Conservation (phyloP, 2,113 vertebrate species). For the Fulica atra region DNA sequence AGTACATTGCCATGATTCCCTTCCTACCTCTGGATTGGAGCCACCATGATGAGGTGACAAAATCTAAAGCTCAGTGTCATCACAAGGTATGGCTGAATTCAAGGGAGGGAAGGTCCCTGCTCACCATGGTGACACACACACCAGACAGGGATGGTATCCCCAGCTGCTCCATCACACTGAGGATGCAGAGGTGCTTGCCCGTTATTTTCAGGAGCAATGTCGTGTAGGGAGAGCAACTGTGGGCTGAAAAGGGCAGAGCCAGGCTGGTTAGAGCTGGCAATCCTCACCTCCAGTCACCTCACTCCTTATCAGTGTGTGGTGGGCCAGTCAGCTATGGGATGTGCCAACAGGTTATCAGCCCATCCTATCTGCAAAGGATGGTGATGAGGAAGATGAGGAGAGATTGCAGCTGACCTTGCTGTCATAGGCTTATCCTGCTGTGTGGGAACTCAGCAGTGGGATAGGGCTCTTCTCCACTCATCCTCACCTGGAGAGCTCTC, state of each 20-base stretch:
- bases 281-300: not conserved
- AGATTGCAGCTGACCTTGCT: not conserved
- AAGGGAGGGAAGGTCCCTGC: not conserved
- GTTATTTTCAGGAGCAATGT: not conserved
- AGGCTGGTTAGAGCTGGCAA: not conserved
- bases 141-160: not conserved
- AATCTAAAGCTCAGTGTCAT: not conserved
- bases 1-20: not conserved
- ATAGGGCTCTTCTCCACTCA: not conserved
- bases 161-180: not conserved
- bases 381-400: not conserved
- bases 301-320: not conserved
- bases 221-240: not conserved
- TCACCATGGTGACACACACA: not conserved
- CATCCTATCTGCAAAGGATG: not conserved
- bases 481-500: not conserved
- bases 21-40: not conserved
- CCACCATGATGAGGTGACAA: not conserved
- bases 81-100: not conserved
- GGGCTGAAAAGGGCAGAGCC: not conserved
- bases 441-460: not conserved
- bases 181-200: not conserved
- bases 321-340: not conserved
- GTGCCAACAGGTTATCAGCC: not conserved
- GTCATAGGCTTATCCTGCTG: not conserved